Evolutionary conservation across 2,113 vertebrate genomes (phyloP).

Genomic region (Onychorhynchus coronatus): DNA sequence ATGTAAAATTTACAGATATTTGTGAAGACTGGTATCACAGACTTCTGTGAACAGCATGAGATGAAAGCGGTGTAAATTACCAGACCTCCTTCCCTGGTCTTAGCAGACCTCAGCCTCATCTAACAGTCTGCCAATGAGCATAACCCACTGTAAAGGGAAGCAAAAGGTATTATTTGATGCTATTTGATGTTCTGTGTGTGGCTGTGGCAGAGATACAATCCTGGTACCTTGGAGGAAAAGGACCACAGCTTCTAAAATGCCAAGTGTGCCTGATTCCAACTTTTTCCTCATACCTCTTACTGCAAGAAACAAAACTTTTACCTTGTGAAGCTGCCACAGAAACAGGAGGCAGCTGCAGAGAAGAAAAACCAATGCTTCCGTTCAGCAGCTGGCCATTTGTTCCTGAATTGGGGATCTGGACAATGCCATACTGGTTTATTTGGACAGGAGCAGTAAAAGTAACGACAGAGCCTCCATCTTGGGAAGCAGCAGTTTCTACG

Average conservation of each 20-base stretch:
- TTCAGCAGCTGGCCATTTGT: slow-evolving; percentile 83
- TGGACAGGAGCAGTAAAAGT: slow-evolving; percentile 91
- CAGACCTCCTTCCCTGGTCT: not conserved
- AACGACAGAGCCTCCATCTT: slow-evolving; percentile 87
- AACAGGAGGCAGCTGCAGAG: slow-evolving; percentile 88
- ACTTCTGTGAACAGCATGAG: not conserved
- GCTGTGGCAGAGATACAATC: not conserved
- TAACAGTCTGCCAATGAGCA: not conserved
- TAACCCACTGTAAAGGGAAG: not conserved
- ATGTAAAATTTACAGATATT: slow-evolving; percentile 36
- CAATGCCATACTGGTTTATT: slow-evolving; percentile 93
- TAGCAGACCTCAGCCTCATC: not conserved
- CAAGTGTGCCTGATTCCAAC: not conserved
- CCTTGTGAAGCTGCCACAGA: slow-evolving; percentile 87
- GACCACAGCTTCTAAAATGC: not conserved
- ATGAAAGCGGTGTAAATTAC: not conserved
- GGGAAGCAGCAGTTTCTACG: slow-evolving; percentile 81
- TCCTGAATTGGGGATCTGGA: slow-evolving; percentile 89
- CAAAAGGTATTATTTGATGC: not conserved
- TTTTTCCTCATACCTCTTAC: not conserved
- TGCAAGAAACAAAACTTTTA: slow-evolving; percentile 68
- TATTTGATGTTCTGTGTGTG: not conserved
- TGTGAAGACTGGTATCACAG: not conserved
- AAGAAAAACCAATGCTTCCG: slow-evolving; percentile 87
- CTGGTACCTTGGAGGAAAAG: not conserved